phyloP scores from a whole-genome alignment of 2,888 invertebrate species.

The Schizaphis graminum region DNA sequence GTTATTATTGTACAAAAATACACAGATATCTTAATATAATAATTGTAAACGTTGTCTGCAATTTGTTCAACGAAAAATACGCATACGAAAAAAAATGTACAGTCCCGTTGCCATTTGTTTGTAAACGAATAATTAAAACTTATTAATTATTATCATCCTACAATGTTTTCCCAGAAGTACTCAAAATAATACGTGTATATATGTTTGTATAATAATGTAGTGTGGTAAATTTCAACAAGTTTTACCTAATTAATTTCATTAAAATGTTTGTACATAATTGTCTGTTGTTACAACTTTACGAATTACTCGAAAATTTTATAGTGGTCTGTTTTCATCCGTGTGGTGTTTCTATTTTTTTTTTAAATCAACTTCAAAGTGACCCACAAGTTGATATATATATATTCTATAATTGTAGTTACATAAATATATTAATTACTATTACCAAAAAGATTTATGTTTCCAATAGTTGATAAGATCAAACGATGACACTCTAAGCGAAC shows the following conservation, averaged over 20 bases:
- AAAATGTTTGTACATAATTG: not conserved
- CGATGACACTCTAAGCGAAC: not conserved
- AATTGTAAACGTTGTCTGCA: not conserved
- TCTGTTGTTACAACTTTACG: not conserved
- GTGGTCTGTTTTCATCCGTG: not conserved
- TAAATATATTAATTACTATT: not conserved
- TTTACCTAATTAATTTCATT: not conserved
- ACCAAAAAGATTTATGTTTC: not conserved
- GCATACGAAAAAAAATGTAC: not conserved
- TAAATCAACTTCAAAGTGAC: not conserved
- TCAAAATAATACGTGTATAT: not conserved
- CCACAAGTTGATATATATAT: not conserved
- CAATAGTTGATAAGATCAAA: not conserved
- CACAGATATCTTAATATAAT: not conserved
- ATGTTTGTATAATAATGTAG: not conserved
- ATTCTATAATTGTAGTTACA: not conserved
- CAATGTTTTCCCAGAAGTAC: not conserved
- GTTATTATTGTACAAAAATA: conserved; percentile 1
- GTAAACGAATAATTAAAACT: not conserved
- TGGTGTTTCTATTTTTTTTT: not conserved
- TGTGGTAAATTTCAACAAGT: not conserved
- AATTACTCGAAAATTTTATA: not conserved
- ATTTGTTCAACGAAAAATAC: not conserved
- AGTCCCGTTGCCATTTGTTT: not conserved
- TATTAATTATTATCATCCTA: not conserved